Percentiles rank a stretch among this genome's conserved stretches.
Conservation (phyloP, 2,797 vertebrate species). For the Hybognathus amarus region DNA sequence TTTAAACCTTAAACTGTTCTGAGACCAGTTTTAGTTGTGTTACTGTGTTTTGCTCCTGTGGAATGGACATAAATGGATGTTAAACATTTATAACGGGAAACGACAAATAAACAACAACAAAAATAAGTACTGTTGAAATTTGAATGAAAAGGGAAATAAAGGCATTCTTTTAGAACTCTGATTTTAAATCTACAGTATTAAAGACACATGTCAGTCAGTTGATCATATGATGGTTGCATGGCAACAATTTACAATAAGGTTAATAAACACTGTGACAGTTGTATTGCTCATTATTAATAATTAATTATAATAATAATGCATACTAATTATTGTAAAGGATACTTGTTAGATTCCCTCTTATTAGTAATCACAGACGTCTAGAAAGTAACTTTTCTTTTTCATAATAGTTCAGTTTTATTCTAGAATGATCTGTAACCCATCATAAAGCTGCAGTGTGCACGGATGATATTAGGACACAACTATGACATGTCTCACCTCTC, state of each 20-base stretch:
- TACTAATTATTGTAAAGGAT: background rate
- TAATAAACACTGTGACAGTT: background rate
- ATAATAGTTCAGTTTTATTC: background rate
- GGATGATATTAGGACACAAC: background rate
- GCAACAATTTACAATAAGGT: background rate
- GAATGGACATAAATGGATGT: conserved; percentile 25
- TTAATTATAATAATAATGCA: no score
- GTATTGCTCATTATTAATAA: background rate
- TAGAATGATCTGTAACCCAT: background rate
- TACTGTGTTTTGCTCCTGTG: background rate
- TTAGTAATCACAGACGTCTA: background rate
- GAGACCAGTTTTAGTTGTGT: background rate
- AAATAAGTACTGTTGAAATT: background rate
- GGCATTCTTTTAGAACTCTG: background rate
- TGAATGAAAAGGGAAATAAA: background rate
- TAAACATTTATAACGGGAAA: conserved; percentile 13
- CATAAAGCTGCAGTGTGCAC: background rate
- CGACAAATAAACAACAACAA: background rate
- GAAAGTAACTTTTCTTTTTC: background rate
- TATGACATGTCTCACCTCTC: conserved; percentile 83
- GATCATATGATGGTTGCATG: background rate
- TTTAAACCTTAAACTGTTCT: background rate
- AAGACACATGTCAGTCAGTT: background rate
- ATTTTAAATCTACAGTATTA: background rate
- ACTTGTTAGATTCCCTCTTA: background rate